Conservation (phyloP, 1,140 invertebrate genomes). For the Drosophila ambigua region DNA sequence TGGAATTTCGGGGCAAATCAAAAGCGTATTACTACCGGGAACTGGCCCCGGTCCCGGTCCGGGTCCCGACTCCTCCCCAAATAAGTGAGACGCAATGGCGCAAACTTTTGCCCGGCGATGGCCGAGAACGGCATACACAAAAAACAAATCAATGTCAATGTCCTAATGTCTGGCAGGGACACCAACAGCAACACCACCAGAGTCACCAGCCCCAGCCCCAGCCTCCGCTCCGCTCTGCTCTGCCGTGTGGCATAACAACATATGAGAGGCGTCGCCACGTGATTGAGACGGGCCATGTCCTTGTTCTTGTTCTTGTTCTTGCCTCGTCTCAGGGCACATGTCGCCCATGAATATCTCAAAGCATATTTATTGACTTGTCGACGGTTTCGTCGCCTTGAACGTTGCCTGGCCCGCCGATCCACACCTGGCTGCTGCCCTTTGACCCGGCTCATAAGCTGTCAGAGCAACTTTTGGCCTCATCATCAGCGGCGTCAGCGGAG, state of each 20-base stretch:
- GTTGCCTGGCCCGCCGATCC: neutral
- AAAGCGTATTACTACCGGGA: constrained; percentile 72
- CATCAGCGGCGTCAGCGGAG: neutral
- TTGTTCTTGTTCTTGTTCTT: constrained; percentile 8
- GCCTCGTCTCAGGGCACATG: constrained; percentile 13
- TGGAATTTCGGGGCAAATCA: constrained; percentile 79
- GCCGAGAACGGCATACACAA: constrained; percentile 33
- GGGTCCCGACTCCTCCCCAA: constrained; percentile 7
- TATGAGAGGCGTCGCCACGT: constrained; percentile 59
- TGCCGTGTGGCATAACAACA: constrained; percentile 30
- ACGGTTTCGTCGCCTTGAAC: constrained; percentile 40
- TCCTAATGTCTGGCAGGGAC: constrained; percentile 41
- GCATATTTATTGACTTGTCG: constrained; percentile 80
- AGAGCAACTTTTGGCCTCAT: constrained; percentile 41
- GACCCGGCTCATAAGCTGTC: constrained; percentile 73
- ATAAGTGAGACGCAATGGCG: constrained; percentile 65
- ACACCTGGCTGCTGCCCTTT: constrained; percentile 33
- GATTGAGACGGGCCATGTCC: constrained; percentile 45
- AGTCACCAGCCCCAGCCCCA: too few species aligned
- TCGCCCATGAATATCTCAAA: constrained; percentile 67
- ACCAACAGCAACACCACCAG: constrained; percentile 1
- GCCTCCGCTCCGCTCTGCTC: constrained; percentile 3
- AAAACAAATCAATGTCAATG: constrained; percentile 78
- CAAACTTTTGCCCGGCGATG: constrained; percentile 27
- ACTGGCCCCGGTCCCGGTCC: neutral